Evolutionary conservation across 1,140 invertebrate species (phyloP).

Genomic region (Globodera ellingtonae): DNA sequence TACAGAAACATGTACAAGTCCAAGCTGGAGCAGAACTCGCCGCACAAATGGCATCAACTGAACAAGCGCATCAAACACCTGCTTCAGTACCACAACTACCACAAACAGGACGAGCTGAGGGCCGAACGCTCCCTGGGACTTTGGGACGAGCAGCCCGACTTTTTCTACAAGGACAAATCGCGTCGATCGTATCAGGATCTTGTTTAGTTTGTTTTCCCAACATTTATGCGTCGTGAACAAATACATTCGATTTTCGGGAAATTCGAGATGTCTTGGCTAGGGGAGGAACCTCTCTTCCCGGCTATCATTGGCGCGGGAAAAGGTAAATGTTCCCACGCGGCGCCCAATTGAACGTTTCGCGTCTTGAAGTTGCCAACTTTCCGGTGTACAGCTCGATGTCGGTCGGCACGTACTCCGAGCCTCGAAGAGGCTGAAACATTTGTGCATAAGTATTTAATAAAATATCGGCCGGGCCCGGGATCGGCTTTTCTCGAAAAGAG

Average conservation of each 20-base stretch:
- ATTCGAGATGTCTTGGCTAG: not conserved
- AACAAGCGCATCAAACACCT: slow-evolving; percentile 63
- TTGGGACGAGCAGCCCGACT: slow-evolving; percentile 58
- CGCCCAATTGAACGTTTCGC: slow-evolving; percentile 32
- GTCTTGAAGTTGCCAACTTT: slow-evolving; percentile 29
- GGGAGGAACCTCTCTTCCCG: not conserved
- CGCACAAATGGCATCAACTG: slow-evolving; percentile 62
- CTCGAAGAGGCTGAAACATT: slow-evolving; percentile 29
- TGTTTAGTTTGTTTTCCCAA: slow-evolving; percentile 40
- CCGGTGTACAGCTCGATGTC: slow-evolving; percentile 39
- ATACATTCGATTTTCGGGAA: not conserved
- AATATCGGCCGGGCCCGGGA: no score
- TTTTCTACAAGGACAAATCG: slow-evolving; percentile 62
- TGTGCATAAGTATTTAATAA: not conserved
- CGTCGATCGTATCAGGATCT: slow-evolving; percentile 61
- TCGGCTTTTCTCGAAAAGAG: no score
- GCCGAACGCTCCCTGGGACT: slow-evolving; percentile 55
- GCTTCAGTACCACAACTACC: slow-evolving; percentile 64
- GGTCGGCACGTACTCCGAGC: slow-evolving; percentile 31
- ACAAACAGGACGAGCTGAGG: slow-evolving; percentile 59
- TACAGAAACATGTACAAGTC: slow-evolving; percentile 62
- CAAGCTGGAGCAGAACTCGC: slow-evolving; percentile 58
- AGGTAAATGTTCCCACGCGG: slow-evolving; percentile 1
- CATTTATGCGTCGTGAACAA: not conserved
- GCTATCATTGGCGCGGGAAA: not conserved